Base-by-base conservation (phyloP, 2,888 invertebrate genomes). In the Melikaiella ostensackeni region DNA sequence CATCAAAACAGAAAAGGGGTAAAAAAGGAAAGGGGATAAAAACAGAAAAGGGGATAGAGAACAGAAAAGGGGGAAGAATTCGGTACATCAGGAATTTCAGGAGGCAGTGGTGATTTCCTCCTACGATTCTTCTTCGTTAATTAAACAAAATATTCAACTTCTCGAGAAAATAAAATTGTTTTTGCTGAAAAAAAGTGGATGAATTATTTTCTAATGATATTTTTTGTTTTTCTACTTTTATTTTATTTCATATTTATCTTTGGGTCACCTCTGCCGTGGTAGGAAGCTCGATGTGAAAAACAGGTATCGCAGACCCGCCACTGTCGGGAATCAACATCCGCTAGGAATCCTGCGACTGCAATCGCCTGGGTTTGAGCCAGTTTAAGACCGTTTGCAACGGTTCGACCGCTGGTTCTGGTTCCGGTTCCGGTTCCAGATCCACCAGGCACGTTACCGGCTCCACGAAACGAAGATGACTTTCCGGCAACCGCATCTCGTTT, bases 291-390 rank as follows among this genome's bases (percentile, higher is more conserved):
- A 91, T 94, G 94, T 84, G 91, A 91, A 87, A 90, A 87, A 84
- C 88, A 90, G 85, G 89, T 89, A 83, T 89, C 88, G 88, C 88
- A 91, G 89, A 90, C 91, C 86, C 86, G 92, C 92, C 91, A 92
- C 85, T 91, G 94, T 89, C 84, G 93, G 90, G 87, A 93, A 82
- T 88, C 90, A 79, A 89, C 89, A 82, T 93, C 93, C 74, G 94
- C 94, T 87, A 94, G 91, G 90, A 95, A 94, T 82, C 95, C 95
- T 81, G 95, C 94, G 81, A 94, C 94, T 80, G 95, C 95, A 93
- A 95, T 95, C 79, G 95, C 95, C 92, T 95, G 94, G 76, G 94
- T 93, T 92, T 95, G 95, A 83, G 95, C 95, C 86, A 95, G 92
- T 90, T 94, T 95, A 83, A 96, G 92, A 78, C 95, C 95, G 88